A percentile compares a stretch with the other conserved stretches of the same genome.
Conservation (phyloP, 2,797 vertebrate genomes). For the Urophycis tenuis region DNA sequence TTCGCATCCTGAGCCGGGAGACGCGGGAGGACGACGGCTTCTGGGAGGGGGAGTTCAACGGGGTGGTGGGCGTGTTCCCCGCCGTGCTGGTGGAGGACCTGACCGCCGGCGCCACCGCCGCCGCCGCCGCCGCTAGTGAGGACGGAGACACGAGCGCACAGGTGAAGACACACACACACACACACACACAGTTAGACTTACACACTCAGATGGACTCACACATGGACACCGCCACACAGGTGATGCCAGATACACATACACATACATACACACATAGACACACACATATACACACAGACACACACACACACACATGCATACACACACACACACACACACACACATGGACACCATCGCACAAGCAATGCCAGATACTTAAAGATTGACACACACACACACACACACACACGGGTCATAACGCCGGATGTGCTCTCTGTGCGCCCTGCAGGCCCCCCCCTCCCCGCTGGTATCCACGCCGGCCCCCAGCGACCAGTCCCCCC, state of each 20-base stretch:
- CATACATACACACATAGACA: background rate
- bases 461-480: constrained; percentile 59
- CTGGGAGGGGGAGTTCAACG: constrained; percentile 96
- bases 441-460: constrained; percentile 73
- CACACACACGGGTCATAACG: background rate
- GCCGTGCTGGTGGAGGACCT: constrained; percentile 93
- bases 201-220: background rate
- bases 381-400: background rate
- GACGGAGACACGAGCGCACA: constrained; percentile 46
- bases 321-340: background rate
- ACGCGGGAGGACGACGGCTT: constrained; percentile 98
- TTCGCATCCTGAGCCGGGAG: constrained; percentile 92
- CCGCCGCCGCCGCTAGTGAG: too few species aligned
- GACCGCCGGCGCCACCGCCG: too few species aligned
- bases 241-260: background rate
- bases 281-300: background rate
- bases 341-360: background rate
- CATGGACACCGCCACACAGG: constrained; percentile 38
- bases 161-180: background rate
- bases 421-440: background rate
- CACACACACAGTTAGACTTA: background rate
- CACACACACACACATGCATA: background rate
- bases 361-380: background rate
- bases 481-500: constrained; percentile 56
- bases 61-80: constrained; percentile 88